Evolutionary conservation across 2,797 vertebrate species (phyloP).

Genomic region (Tapirus indicus): DNA sequence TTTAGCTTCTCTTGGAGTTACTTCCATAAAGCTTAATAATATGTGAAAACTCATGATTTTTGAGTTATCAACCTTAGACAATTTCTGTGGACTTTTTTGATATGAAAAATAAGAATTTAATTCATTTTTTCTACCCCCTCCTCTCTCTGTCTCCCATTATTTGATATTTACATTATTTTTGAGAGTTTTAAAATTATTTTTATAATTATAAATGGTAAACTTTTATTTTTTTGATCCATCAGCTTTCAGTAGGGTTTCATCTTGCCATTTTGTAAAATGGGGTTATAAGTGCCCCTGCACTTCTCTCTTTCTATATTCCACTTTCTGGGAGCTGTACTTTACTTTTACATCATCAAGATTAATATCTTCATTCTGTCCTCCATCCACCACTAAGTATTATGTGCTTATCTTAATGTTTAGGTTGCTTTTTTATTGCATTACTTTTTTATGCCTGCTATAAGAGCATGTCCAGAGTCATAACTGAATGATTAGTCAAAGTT

Average conservation of each 20-base stretch:
- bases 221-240: conserved; percentile 4
- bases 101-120: conserved; percentile 48
- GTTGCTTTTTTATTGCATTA: conserved; percentile 52
- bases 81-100: not conserved
- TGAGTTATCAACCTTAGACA: not conserved
- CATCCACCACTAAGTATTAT: not conserved
- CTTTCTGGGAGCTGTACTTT: not conserved
- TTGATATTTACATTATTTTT: conserved; percentile 39
- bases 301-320: not conserved
- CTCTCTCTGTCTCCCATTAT: not conserved
- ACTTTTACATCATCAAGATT: not conserved
- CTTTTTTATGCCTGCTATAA: not conserved
- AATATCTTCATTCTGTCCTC: conserved; percentile 14
- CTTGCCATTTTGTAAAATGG: conserved; percentile 11
- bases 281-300: not conserved
- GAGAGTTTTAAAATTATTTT: not conserved
- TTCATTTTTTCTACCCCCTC: not conserved
- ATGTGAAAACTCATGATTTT: conserved; percentile 37
- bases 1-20: not conserved
- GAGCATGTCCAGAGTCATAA: not conserved
- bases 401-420: conserved; percentile 9
- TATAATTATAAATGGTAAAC: conserved; percentile 34
- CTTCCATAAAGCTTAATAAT: conserved; percentile 43
- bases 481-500: not conserved
- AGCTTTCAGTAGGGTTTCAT: not conserved